These are phyloP conservation scores for Naso thynnoides DNA, from an alignment of 2,797 vertebrate species.

Conservation along the genomic window DNA sequence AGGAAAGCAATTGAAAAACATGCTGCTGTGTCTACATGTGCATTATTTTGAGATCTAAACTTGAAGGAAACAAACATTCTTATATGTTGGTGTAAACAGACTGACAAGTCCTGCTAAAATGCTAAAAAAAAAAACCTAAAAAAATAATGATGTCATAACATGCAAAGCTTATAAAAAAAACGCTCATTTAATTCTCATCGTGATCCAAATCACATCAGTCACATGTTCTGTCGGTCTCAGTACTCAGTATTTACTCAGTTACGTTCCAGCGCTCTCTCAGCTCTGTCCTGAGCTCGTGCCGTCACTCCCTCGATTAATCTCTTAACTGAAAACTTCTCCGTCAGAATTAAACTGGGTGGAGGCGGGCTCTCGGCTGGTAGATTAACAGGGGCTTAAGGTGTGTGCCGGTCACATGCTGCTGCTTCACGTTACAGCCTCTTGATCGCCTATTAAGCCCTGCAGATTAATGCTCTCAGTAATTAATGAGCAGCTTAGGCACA, in stretches of 20 bases:
- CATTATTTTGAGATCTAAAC: too few relatives aligned
- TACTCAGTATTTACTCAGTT: not conserved
- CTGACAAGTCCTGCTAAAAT: too few relatives aligned
- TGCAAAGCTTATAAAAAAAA: too few relatives aligned
- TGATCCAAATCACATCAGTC: too few relatives aligned
- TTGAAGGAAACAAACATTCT: too few relatives aligned
- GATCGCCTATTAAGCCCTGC: slow-evolving; percentile 63
- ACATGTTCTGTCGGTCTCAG: too few relatives aligned
- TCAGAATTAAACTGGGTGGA: slow-evolving; percentile 7
- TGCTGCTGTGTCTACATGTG: too few relatives aligned
- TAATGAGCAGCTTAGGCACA: slow-evolving; percentile 73
- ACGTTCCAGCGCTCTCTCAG: not conserved
- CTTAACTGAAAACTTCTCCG: slow-evolving; percentile 62
- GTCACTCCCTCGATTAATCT: slow-evolving; percentile 58
- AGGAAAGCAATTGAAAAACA: too few relatives aligned
- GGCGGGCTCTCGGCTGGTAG: slow-evolving; percentile 41
- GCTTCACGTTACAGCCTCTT: slow-evolving; percentile 49
- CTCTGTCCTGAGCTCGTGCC: not conserved
- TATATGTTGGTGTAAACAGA: too few relatives aligned
- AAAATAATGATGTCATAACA: too few relatives aligned
- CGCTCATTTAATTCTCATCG: too few relatives aligned
- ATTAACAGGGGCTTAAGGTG: slow-evolving; percentile 71
- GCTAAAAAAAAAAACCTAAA: too few relatives aligned
- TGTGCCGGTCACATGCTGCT: slow-evolving; percentile 65
- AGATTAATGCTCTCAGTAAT: slow-evolving; percentile 76